phyloP scores from a whole-genome alignment of 92 coral and sea anemone species.

The Heteractis magnifica region DNA sequence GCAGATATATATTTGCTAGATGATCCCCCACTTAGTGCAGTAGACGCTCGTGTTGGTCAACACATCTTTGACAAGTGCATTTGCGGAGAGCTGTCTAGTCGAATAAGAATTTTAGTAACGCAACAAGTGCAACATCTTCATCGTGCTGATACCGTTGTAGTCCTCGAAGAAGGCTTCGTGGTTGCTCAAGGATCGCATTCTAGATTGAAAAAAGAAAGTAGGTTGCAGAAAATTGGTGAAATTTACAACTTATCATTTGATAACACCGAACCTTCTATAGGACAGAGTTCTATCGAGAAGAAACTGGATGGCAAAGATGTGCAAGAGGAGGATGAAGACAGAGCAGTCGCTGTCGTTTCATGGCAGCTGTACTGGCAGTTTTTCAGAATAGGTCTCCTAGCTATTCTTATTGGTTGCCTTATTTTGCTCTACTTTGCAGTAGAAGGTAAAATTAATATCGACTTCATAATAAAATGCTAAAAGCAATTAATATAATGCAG shows the following conservation, averaged over 20 bases:
- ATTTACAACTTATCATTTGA: no score
- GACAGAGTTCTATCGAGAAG: no score
- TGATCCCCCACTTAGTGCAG: constrained; percentile 19
- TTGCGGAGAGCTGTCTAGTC: not conserved
- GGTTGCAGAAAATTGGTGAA: not conserved
- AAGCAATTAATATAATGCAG: no score
- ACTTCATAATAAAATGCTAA: no score
- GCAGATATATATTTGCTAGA: no score
- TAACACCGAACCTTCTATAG: no score
- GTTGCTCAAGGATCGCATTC: not conserved
- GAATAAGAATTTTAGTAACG: not conserved
- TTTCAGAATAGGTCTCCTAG: not conserved
- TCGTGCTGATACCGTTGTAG: constrained; percentile 10
- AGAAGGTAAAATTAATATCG: not conserved
- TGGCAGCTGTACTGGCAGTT: not conserved
- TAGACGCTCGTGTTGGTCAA: constrained; percentile 18
- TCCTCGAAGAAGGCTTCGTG: constrained; percentile 3
- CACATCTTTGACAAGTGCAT: constrained; percentile 8
- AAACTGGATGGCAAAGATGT: not conserved
- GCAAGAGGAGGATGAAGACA: constrained; percentile 4
- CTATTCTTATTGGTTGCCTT: not conserved
- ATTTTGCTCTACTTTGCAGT: not conserved
- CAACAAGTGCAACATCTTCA: not conserved
- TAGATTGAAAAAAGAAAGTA: not conserved
- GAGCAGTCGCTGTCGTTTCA: not conserved